phyloP scores from a whole-genome alignment of 1,140 invertebrate species.

The Bombus vancouverensis region DNA sequence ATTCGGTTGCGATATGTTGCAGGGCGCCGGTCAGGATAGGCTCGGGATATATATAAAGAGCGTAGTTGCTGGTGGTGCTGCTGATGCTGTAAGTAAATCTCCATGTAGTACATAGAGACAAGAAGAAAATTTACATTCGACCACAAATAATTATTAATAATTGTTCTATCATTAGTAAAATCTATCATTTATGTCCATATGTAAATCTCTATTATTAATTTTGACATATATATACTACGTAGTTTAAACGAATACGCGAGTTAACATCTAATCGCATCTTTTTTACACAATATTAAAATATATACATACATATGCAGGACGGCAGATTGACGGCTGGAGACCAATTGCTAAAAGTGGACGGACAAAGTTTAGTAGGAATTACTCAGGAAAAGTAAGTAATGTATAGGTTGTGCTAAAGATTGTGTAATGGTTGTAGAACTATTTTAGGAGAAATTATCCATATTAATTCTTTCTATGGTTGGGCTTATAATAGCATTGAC shows the following conservation, averaged over 20 bases:
- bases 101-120: too few species aligned
- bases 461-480: not conserved
- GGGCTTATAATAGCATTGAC: not conserved
- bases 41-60: slow-evolving; percentile 99
- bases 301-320: slow-evolving; percentile 84
- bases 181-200: too few species aligned
- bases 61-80: slow-evolving; percentile 97
- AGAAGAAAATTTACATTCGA: too few species aligned
- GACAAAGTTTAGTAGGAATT: slow-evolving; percentile 97
- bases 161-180: too few species aligned
- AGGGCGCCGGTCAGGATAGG: slow-evolving; percentile 95
- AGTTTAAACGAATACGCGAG: not conserved
- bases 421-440: not conserved
- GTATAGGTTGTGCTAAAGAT: not conserved
- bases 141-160: too few species aligned
- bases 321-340: slow-evolving; percentile 97
- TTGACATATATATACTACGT: not conserved
- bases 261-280: slow-evolving; percentile 5
- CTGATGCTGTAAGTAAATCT: slow-evolving; percentile 89
- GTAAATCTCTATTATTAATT: not conserved
- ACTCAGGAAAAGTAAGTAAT: slow-evolving; percentile 93
- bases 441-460: not conserved
- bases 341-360: slow-evolving; percentile 98
- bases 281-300: not conserved
- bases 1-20: slow-evolving; percentile 55